Percentiles rank a stretch among this genome's conserved stretches.
phyloP scores from a whole-genome alignment of 2,113 vertebrate genomes.

The Amphiprion percula region DNA sequence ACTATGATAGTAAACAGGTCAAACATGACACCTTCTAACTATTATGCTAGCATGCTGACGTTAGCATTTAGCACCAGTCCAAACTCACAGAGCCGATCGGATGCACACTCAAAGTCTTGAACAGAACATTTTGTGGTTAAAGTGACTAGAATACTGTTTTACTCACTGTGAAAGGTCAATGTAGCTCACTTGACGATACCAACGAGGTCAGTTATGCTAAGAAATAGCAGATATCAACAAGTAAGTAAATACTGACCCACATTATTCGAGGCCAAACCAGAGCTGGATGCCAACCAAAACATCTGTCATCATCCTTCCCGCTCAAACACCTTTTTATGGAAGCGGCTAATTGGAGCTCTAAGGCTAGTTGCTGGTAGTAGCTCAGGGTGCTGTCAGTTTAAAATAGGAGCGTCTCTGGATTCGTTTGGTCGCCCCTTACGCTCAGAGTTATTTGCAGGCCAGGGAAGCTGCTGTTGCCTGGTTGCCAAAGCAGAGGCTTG shows the following conservation, averaged over 20 bases:
- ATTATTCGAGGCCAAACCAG: neutral
- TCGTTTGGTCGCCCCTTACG: slow-evolving; percentile 13
- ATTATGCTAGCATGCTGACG: too few relatives aligned
- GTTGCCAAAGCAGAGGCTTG: neutral
- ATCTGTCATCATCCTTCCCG: neutral
- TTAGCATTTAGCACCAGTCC: too few relatives aligned
- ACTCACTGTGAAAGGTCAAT: too few relatives aligned
- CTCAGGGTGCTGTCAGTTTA: slow-evolving; percentile 25
- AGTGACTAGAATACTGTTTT: too few relatives aligned
- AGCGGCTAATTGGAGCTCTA: neutral
- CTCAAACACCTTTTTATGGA: slow-evolving; percentile 2
- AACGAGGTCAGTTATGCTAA: neutral
- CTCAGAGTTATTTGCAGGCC: slow-evolving; percentile 37
- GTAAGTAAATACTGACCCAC: neutral
- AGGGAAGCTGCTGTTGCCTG: neutral
- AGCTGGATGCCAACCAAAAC: neutral
- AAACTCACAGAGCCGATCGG: too few relatives aligned
- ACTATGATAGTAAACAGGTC: too few relatives aligned
- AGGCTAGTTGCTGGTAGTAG: neutral
- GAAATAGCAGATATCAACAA: neutral
- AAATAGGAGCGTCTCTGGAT: slow-evolving; percentile 28
- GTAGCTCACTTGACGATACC: neutral
- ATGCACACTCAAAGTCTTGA: too few relatives aligned
- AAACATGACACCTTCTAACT: too few relatives aligned
- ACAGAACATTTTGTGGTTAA: too few relatives aligned